Evolutionary conservation across 2,888 invertebrate genomes (phyloP).

Genomic region (Myathropa florea): DNA sequence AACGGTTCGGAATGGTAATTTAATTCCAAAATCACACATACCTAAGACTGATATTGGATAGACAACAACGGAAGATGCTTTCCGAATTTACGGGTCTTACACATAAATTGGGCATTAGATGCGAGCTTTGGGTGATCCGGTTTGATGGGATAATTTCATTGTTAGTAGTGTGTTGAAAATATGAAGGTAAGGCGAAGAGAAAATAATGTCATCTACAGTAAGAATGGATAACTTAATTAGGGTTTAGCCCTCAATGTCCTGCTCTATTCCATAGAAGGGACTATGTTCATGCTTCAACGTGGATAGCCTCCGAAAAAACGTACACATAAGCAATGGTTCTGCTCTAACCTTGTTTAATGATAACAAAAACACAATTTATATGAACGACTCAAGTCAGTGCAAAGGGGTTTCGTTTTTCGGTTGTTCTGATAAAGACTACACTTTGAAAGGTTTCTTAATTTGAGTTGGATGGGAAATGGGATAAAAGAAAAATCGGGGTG

Average conservation of each 20-base stretch:
- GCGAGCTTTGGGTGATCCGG: slow-evolving; percentile 59
- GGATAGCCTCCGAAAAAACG: not conserved
- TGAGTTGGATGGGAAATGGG: not conserved
- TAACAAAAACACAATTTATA: slow-evolving; percentile 35
- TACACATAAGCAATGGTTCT: slow-evolving; percentile 8
- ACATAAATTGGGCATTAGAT: slow-evolving; percentile 51
- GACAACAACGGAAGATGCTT: slow-evolving; percentile 32
- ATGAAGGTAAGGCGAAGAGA: slow-evolving; percentile 54
- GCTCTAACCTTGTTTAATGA: slow-evolving; percentile 48
- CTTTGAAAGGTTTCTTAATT: slow-evolving; percentile 40
- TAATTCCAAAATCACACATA: slow-evolving; percentile 60
- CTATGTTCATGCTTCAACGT: not conserved
- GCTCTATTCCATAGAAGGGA: not conserved
- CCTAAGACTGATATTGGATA: not conserved
- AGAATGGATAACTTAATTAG: slow-evolving; percentile 63
- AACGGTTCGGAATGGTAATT: slow-evolving; percentile 54
- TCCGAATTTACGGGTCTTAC: not conserved
- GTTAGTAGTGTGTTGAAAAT: slow-evolving; percentile 62
- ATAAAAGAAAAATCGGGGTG: slow-evolving; percentile 17
- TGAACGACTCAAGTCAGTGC: slow-evolving; percentile 46
- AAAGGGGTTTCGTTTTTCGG: slow-evolving; percentile 43
- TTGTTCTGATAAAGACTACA: not conserved
- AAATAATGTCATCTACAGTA: slow-evolving; percentile 36
- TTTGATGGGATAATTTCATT: slow-evolving; percentile 70
- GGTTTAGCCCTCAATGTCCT: slow-evolving; percentile 32